phyloP scores from a whole-genome alignment of 2,888 invertebrate genomes.

The Antitype chi region DNA sequence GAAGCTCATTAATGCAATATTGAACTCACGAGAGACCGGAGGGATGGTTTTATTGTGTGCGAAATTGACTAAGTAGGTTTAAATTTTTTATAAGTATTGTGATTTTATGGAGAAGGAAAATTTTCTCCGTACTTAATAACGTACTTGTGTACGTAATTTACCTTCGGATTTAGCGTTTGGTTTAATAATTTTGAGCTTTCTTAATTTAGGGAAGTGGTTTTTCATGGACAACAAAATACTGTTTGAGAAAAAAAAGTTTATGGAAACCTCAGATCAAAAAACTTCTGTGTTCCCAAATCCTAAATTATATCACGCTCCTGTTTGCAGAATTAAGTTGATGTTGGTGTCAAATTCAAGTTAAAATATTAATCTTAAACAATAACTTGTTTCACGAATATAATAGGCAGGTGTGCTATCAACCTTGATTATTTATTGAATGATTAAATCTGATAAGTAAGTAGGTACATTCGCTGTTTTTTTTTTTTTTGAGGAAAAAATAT shows the following conservation, averaged over 20 bases:
- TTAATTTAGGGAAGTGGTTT: not conserved
- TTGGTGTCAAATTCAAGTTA: not conserved
- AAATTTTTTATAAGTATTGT: constrained; percentile 61
- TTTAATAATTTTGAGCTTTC: not conserved
- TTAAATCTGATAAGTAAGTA: too few relatives aligned
- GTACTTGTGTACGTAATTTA: not conserved
- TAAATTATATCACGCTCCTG: not conserved
- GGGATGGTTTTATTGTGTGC: constrained; percentile 86
- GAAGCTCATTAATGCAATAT: constrained; percentile 88
- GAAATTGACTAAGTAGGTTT: constrained; percentile 82
- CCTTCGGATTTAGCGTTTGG: not conserved
- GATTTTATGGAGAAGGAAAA: constrained; percentile 46
- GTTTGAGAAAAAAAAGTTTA: not conserved
- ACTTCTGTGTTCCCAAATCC: not conserved
- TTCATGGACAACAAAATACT: not conserved
- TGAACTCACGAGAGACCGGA: constrained; percentile 78
- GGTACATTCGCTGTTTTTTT: too few relatives aligned
- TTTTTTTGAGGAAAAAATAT: not conserved
- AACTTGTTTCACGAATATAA: not conserved
- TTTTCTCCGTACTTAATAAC: not conserved
- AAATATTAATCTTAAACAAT: not conserved
- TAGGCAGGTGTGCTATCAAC: not conserved
- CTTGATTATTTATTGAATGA: not conserved
- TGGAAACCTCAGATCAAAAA: not conserved
- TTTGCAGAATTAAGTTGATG: not conserved